phyloP scores from a whole-genome alignment of 2,888 invertebrate genomes.

The Orthosia gracilis region DNA sequence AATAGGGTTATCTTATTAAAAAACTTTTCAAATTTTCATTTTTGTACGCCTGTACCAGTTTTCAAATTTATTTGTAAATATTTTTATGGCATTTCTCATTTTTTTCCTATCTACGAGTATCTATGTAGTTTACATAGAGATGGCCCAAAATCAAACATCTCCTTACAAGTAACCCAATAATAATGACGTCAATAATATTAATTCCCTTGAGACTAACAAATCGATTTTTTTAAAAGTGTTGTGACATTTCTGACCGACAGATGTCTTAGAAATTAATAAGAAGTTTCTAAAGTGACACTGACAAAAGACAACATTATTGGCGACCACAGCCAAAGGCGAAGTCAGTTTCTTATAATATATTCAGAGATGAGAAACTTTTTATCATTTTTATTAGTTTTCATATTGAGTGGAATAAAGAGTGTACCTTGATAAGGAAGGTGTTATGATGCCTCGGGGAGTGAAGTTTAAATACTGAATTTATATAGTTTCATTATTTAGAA shows the following conservation, averaged over 20 bases:
- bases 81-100: no score
- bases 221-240: background rate
- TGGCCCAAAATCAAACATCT: no score
- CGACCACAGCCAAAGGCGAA: background rate
- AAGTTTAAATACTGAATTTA: slow-evolving; percentile 55
- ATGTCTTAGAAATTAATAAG: background rate
- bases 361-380: slow-evolving; percentile 43
- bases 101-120: no score
- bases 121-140: no score
- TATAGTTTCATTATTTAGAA: slow-evolving; percentile 56
- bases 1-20: no score
- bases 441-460: slow-evolving; percentile 40
- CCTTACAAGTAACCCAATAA: background rate
- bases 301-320: slow-evolving; percentile 6
- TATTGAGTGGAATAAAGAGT: slow-evolving; percentile 43
- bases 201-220: background rate
- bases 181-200: background rate
- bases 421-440: slow-evolving; percentile 44
- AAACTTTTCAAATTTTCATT: no score
- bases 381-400: slow-evolving; percentile 57
- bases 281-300: background rate
- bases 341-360: slow-evolving; percentile 40
- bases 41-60: no score
- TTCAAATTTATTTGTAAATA: no score
- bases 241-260: background rate